Conservation (phyloP, 1,140 invertebrate species). For the Penaeus japonicus region DNA sequence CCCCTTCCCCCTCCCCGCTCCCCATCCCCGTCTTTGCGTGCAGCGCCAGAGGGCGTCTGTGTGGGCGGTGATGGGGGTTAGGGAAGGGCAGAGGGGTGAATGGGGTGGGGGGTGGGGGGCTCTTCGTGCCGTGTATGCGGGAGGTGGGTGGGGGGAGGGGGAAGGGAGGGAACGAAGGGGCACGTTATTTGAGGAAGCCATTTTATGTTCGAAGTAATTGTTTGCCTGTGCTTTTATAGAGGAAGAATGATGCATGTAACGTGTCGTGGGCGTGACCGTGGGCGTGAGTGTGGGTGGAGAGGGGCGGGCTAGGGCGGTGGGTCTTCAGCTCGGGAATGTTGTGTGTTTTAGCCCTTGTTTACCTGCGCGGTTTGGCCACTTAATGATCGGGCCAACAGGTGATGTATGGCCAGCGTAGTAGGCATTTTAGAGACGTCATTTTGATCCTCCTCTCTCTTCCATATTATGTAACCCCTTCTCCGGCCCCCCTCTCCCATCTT, state of each 20-base stretch:
- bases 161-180: not conserved
- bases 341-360: no score
- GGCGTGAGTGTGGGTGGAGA: not conserved
- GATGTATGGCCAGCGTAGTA: no score
- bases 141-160: not conserved
- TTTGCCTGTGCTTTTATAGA: no score
- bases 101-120: not conserved
- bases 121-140: not conserved
- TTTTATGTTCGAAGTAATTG: not conserved
- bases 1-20: not conserved
- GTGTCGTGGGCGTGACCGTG: constrained; percentile 20
- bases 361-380: no score
- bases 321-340: not conserved
- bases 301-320: not conserved
- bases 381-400: no score
- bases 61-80: not conserved
- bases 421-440: no score
- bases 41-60: not conserved
- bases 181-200: not conserved
- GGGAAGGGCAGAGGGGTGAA: not conserved
- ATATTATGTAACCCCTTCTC: no score
- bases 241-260: no score
- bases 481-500: no score
- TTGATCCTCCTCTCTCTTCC: no score
- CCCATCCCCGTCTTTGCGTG: not conserved